Evolutionary conservation across 1,140 invertebrate genomes (phyloP).

Genomic region (Drosophila lacteicornis): DNA sequence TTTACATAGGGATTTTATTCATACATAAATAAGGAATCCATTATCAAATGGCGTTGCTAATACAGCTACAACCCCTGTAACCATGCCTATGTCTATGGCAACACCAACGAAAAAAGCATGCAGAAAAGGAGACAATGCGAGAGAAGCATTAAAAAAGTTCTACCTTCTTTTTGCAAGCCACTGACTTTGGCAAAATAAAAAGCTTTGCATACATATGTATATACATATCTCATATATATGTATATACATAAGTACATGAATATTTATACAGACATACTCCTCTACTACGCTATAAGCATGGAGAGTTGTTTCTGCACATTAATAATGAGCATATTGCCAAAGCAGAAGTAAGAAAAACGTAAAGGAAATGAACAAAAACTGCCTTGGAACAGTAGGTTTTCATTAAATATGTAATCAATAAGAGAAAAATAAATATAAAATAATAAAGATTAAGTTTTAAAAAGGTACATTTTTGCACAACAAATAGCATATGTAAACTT

Average conservation of each 20-base stretch:
- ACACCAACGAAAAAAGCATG: slow-evolving; percentile 23
- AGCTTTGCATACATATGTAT: slow-evolving; percentile 9
- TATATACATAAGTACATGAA: slow-evolving; percentile 14
- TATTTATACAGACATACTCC: slow-evolving; percentile 40
- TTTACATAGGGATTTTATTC: slow-evolving; percentile 44
- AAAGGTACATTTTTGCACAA: not conserved
- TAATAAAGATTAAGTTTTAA: not conserved
- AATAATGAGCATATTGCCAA: slow-evolving; percentile 75
- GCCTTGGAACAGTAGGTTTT: slow-evolving; percentile 25
- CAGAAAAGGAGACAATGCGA: slow-evolving; percentile 45
- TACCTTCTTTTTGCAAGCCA: slow-evolving; percentile 54
- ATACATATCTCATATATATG: not conserved
- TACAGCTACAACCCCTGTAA: slow-evolving; percentile 36
- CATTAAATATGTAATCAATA: not conserved
- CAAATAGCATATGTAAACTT: no score
- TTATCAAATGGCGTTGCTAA: slow-evolving; percentile 76
- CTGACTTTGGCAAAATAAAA: slow-evolving; percentile 49
- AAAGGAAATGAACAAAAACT: slow-evolving; percentile 51
- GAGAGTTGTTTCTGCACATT: slow-evolving; percentile 55
- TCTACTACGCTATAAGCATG: slow-evolving; percentile 24
- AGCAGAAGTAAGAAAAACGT: slow-evolving; percentile 37
- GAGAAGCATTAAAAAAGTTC: slow-evolving; percentile 52
- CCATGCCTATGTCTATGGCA: slow-evolving; percentile 52
- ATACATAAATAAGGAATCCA: slow-evolving; percentile 75
- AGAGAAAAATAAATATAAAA: no score